These are phyloP conservation scores for Danio albolineatus DNA, from an alignment of 2,797 vertebrate genomes.

Conservation along the genomic window DNA sequence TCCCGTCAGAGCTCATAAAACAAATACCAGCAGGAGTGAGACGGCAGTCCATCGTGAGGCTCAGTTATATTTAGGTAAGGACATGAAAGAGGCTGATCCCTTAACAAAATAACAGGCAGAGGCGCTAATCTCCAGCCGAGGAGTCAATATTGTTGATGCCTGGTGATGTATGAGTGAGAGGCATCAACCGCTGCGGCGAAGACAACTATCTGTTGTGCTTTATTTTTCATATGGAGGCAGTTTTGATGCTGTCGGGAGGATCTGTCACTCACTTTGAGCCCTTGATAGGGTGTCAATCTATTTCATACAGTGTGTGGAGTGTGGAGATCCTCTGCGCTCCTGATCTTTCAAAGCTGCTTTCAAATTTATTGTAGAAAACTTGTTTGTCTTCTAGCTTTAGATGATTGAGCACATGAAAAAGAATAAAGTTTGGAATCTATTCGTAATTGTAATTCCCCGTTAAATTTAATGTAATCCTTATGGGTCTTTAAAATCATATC, in stretches of 20 bases:
- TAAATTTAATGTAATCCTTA: no score
- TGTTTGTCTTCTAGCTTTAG: not conserved
- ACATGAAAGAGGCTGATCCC: slow-evolving; percentile 84
- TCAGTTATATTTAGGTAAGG: slow-evolving; percentile 83
- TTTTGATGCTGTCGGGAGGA: slow-evolving; percentile 63
- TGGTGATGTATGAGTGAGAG: slow-evolving; percentile 71
- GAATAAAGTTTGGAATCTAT: no score
- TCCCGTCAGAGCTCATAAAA: slow-evolving; percentile 80
- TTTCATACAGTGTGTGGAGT: slow-evolving; percentile 20
- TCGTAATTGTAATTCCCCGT: no score
- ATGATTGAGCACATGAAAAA: slow-evolving; percentile 9
- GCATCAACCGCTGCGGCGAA: slow-evolving; percentile 54
- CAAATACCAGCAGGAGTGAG: slow-evolving; percentile 79
- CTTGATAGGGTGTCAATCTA: slow-evolving; percentile 45
- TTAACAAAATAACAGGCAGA: slow-evolving; percentile 84
- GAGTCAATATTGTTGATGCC: slow-evolving; percentile 81
- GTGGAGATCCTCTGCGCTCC: not conserved
- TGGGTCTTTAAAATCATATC: no score
- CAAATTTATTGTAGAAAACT: not conserved
- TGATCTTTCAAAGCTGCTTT: slow-evolving; percentile 34
- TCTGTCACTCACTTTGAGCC: slow-evolving; percentile 62
- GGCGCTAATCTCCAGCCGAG: slow-evolving; percentile 78
- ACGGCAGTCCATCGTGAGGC: slow-evolving; percentile 72
- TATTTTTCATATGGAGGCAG: slow-evolving; percentile 63
- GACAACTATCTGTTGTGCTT: slow-evolving; percentile 71